These are phyloP conservation scores for Drosophila saltans DNA, from an alignment of 1,140 invertebrate species.

Conservation along the genomic window DNA sequence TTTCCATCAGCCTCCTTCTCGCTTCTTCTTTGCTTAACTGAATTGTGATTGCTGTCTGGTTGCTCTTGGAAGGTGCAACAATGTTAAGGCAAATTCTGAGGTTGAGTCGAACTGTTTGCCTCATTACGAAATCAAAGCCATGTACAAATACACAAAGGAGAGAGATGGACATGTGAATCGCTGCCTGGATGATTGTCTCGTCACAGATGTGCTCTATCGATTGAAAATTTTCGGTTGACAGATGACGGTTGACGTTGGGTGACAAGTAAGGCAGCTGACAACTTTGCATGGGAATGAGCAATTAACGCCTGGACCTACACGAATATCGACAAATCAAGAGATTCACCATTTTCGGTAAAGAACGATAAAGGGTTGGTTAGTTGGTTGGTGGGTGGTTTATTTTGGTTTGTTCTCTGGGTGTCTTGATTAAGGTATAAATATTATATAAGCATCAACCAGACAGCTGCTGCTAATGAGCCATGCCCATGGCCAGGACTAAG, in stretches of 20 bases:
- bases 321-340: conserved; percentile 55
- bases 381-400: neutral
- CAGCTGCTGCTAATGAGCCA: conserved; percentile 56
- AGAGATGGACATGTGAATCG: conserved; percentile 1
- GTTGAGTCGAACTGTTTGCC: conserved; percentile 35
- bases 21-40: conserved; percentile 14
- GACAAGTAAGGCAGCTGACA: conserved; percentile 45
- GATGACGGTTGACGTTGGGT: conserved; percentile 30
- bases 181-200: conserved; percentile 34
- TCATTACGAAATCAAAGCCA: conserved; percentile 78
- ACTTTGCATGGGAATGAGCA: conserved; percentile 70
- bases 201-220: conserved; percentile 74
- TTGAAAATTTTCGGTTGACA: conserved; percentile 43
- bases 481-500: conserved; percentile 35
- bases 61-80: conserved; percentile 57
- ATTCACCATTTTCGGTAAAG: conserved; percentile 59
- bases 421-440: conserved; percentile 81
- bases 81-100: neutral
- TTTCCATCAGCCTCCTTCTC: conserved; percentile 13
- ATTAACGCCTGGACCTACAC: conserved; percentile 68
- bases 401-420: conserved; percentile 21
- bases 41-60: conserved; percentile 18
- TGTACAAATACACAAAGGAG: conserved; percentile 46
- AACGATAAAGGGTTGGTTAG: conserved; percentile 20
- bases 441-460: conserved; percentile 64